These are phyloP conservation scores for Hydrolagus colliei DNA, from an alignment of 2,797 vertebrate species.

Conservation along the genomic window DNA sequence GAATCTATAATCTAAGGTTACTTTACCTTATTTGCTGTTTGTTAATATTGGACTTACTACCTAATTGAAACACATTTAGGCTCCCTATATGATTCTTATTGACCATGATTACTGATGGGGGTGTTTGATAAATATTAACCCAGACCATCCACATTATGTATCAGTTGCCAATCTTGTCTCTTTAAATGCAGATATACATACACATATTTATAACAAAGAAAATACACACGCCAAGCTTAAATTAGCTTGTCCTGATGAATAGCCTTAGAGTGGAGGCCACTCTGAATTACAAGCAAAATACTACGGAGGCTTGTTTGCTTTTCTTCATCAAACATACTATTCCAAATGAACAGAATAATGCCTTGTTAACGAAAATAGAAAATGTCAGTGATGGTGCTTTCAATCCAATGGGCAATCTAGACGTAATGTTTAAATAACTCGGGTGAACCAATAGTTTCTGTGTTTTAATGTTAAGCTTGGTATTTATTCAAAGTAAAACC, in stretches of 20 bases:
- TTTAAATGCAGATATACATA: slow-evolving; percentile 55
- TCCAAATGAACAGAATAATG: slow-evolving; percentile 34
- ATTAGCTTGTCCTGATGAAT: slow-evolving; percentile 62
- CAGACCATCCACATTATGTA: slow-evolving; percentile 66
- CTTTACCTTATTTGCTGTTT: slow-evolving; percentile 44
- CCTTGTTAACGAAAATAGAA: not conserved
- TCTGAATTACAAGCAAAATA: slow-evolving; percentile 66
- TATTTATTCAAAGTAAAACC: not conserved
- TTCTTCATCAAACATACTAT: slow-evolving; percentile 46
- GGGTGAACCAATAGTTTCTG: not conserved
- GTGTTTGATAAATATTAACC: slow-evolving; percentile 69
- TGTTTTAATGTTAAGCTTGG: not conserved
- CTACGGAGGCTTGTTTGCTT: slow-evolving; percentile 51
- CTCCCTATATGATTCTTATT: slow-evolving; percentile 60
- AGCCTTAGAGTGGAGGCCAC: slow-evolving; percentile 60
- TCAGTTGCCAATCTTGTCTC: slow-evolving; percentile 62
- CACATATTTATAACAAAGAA: slow-evolving; percentile 72
- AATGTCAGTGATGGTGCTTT: not conserved
- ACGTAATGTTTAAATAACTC: not conserved
- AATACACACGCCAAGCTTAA: slow-evolving; percentile 59
- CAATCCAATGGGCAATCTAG: not conserved
- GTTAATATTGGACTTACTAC: slow-evolving; percentile 43
- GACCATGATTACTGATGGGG: slow-evolving; percentile 67
- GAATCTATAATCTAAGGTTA: slow-evolving; percentile 44
- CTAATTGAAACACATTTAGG: slow-evolving; percentile 59